Percentiles rank a stretch among this genome's conserved stretches.
Conservation (phyloP, 2,113 vertebrate species). For the Rhabdomys dilectus region DNA sequence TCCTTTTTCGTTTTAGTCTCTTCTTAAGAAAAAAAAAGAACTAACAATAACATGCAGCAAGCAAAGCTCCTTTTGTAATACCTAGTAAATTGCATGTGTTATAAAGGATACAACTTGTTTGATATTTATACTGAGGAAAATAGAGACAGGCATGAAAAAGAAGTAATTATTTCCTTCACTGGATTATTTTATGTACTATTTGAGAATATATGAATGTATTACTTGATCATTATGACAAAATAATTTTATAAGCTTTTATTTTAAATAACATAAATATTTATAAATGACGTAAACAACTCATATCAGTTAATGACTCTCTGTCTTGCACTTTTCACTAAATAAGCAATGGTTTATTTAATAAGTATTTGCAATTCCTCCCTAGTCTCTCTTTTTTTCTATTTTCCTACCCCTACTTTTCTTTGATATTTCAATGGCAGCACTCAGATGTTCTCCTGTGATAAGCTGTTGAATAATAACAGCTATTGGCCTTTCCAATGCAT, state of each 20-base stretch:
- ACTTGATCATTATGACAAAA: background rate
- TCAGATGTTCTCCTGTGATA: background rate
- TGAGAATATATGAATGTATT: background rate
- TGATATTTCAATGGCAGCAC: background rate
- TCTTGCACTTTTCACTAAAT: background rate
- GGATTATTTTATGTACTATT: background rate
- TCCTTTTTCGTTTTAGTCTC: background rate
- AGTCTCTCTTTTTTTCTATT: background rate
- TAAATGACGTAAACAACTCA: background rate
- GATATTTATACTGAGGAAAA: background rate
- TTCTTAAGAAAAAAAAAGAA: background rate
- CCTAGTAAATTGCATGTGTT: background rate
- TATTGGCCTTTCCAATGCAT: fast-evolving
- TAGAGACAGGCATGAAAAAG: background rate
- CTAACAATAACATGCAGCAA: background rate
- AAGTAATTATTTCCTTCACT: background rate
- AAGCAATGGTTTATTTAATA: background rate
- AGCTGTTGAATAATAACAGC: fast-evolving
- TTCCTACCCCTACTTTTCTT: background rate
- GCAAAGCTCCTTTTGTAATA: background rate
- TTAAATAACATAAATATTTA: background rate
- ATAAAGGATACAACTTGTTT: background rate
- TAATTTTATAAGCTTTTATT: background rate
- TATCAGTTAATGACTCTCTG: background rate
- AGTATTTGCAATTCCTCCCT: background rate